These are phyloP conservation scores for Odontocolon sp. DNA, from an alignment of 2,888 invertebrate genomes.

Conservation along the genomic window DNA sequence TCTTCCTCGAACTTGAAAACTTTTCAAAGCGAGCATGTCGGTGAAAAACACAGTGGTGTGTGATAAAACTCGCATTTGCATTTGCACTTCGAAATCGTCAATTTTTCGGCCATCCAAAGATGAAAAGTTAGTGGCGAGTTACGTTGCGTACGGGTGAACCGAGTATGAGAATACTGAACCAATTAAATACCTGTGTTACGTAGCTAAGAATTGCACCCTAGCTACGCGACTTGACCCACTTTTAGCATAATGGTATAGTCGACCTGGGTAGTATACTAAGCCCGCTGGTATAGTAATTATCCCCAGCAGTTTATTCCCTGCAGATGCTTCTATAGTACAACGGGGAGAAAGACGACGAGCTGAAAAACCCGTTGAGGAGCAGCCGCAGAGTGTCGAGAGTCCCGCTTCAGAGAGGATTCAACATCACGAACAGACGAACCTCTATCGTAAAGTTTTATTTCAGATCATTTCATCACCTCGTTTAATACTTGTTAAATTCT, in stretches of 20 bases:
- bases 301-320: constrained; percentile 53
- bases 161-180: too few species aligned
- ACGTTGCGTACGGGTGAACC: too few species aligned
- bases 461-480: background rate
- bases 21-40: too few species aligned
- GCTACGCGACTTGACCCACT: constrained; percentile 51
- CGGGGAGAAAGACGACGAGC: constrained; percentile 1
- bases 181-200: constrained; percentile 42
- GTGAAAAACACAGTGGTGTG: too few species aligned
- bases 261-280: constrained; percentile 24
- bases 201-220: constrained; percentile 18
- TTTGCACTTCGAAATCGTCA: too few species aligned
- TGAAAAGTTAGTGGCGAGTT: too few species aligned
- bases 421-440: constrained; percentile 2
- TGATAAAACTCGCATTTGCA: too few species aligned
- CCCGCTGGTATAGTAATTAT: constrained; percentile 55
- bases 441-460: background rate
- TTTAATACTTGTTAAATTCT: too few species aligned
- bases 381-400: constrained; percentile 41
- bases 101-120: too few species aligned
- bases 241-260: constrained; percentile 41
- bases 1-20: too few species aligned
- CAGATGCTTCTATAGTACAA: constrained; percentile 10
- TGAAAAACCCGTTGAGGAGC: constrained; percentile 4
- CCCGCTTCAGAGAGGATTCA: background rate